Evolutionary conservation across 2,888 invertebrate species (phyloP).

Genomic region (Geophilus truncorum): DNA sequence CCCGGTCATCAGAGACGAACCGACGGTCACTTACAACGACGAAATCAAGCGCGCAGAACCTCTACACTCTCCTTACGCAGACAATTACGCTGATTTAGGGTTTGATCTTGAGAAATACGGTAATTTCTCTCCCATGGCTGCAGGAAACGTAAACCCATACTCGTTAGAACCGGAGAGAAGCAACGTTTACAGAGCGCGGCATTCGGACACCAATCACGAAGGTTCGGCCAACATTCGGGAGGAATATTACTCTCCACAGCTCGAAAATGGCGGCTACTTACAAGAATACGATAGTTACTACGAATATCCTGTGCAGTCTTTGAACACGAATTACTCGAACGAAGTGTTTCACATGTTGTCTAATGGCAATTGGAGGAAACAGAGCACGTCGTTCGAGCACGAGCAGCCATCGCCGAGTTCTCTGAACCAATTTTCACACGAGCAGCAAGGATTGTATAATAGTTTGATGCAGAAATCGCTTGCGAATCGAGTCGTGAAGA

Average conservation of each 20-base stretch:
- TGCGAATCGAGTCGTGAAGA: slow-evolving; percentile 43
- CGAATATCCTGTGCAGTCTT: slow-evolving; percentile 37
- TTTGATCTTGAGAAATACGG: background rate
- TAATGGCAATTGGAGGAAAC: slow-evolving; percentile 49
- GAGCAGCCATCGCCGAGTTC: slow-evolving; percentile 51
- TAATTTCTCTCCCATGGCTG: background rate
- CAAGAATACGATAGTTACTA: slow-evolving; percentile 29
- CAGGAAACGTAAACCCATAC: background rate
- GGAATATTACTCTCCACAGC: background rate
- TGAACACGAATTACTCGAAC: background rate
- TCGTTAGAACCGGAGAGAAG: background rate
- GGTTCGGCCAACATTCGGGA: background rate
- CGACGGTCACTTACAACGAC: background rate
- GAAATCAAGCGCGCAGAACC: background rate
- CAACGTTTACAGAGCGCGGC: background rate
- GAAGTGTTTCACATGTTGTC: background rate
- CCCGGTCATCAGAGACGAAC: background rate
- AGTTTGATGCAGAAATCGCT: background rate
- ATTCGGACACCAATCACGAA: too few relatives aligned
- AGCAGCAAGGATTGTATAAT: slow-evolving; percentile 1
- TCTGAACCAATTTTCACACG: background rate
- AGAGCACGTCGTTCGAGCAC: slow-evolving; percentile 60
- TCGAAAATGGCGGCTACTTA: background rate
- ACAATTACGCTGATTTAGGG: background rate
- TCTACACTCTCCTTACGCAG: background rate